These are phyloP conservation scores for Cylloceria caligata DNA, from an alignment of 2,888 invertebrate species.

Conservation along the genomic window DNA sequence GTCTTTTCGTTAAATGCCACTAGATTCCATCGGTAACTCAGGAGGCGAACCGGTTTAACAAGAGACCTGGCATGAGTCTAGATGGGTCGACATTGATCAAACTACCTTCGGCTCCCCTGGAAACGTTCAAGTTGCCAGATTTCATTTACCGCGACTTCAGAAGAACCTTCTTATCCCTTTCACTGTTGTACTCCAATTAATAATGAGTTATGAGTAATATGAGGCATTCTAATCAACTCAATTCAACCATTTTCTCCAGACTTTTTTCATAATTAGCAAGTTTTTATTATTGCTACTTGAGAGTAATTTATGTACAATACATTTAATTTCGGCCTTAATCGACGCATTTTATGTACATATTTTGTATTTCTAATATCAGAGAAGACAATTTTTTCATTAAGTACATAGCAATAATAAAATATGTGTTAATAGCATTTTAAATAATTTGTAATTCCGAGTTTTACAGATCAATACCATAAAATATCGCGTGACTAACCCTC, in stretches of 20 bases:
- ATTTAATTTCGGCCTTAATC: too few relatives aligned
- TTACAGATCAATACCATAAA: neutral
- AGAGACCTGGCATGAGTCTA: neutral
- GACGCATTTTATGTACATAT: too few relatives aligned
- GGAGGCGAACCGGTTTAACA: slow-evolving; percentile 36
- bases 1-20: slow-evolving; percentile 21
- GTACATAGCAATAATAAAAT: too few relatives aligned
- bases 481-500: slow-evolving; percentile 14
- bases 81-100: slow-evolving; percentile 54
- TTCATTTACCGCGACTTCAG: neutral
- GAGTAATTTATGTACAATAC: too few relatives aligned
- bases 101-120: slow-evolving; percentile 49
- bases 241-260: too few relatives aligned
- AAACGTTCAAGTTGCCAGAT: slow-evolving; percentile 30
- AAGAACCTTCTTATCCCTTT: neutral
- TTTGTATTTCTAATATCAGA: too few relatives aligned
- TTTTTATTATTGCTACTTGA: too few relatives aligned
- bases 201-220: neutral
- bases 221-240: too few relatives aligned
- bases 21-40: slow-evolving; percentile 33
- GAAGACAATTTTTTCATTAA: too few relatives aligned
- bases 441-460: neutral
- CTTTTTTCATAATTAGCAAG: too few relatives aligned
- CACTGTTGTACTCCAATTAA: neutral
- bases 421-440: too few relatives aligned